These are phyloP conservation scores for Mus pahari DNA, from an alignment of 2,113 vertebrate species.

Conservation along the genomic window DNA sequence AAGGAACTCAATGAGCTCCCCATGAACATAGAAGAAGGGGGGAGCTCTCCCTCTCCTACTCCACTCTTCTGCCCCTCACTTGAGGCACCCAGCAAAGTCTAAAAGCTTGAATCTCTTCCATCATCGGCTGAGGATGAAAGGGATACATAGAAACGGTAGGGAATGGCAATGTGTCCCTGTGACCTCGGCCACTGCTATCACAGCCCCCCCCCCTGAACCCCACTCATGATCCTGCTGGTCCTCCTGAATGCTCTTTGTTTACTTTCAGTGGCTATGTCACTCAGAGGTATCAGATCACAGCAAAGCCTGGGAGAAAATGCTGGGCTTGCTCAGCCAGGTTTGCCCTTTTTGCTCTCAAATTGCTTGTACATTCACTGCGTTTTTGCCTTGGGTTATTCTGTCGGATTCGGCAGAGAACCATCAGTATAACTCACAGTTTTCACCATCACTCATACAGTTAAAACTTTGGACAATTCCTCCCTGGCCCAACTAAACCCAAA, in stretches of 20 bases:
- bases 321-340: background rate
- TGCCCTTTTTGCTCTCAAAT: background rate
- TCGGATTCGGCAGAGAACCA: background rate
- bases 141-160: background rate
- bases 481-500: background rate
- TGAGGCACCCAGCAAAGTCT: background rate
- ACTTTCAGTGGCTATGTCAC: background rate
- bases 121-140: background rate
- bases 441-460: background rate
- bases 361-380: background rate
- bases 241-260: background rate
- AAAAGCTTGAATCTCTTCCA: background rate
- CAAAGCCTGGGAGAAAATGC: background rate
- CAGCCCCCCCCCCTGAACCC: background rate
- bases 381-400: background rate
- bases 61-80: background rate
- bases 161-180: accelerated
- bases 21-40: accelerated
- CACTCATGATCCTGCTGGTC: background rate
- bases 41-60: accelerated
- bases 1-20: accelerated
- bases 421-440: background rate
- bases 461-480: background rate
- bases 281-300: background rate
- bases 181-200: accelerated